Conservation (phyloP, 2,797 vertebrate species). For the Urosaurus nigricauda region DNA sequence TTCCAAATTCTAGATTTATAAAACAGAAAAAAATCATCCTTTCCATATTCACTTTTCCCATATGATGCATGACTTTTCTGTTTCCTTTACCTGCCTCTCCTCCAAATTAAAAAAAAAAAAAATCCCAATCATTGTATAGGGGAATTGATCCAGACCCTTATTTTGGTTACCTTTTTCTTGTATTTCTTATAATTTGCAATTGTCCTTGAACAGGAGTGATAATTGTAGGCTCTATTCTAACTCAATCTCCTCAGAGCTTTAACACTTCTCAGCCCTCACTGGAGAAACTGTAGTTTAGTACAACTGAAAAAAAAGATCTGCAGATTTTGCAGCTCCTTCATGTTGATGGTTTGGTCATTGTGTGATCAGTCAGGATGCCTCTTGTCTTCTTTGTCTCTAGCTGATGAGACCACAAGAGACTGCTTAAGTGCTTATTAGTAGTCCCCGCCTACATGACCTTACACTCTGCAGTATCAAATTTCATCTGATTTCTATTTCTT, state of each 20-base stretch:
- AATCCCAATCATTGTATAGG: not conserved
- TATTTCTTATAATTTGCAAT: not conserved
- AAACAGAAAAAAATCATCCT: not conserved
- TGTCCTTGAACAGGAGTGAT: not conserved
- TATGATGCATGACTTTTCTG: not conserved
- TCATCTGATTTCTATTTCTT: constrained; percentile 36
- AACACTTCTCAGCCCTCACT: not conserved
- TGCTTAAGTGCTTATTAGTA: constrained; percentile 36
- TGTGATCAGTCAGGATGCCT: not conserved
- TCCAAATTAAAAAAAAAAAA: too few relatives aligned
- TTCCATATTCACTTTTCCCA: not conserved
- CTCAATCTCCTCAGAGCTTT: not conserved
- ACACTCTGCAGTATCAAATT: constrained; percentile 37
- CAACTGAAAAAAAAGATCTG: not conserved
- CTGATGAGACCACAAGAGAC: constrained; percentile 37
- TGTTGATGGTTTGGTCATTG: not conserved
- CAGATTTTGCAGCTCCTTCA: not conserved
- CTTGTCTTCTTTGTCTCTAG: constrained; percentile 17
- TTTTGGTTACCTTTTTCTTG: not conserved
- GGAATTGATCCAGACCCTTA: not conserved
- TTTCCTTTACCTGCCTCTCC: not conserved
- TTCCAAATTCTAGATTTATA: not conserved
- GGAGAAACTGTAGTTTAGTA: not conserved
- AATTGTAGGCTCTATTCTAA: not conserved
- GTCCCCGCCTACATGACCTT: constrained; percentile 13